Evolutionary conservation across 2,113 vertebrate species (phyloP).

Genomic region (Rhipidura dahli): DNA sequence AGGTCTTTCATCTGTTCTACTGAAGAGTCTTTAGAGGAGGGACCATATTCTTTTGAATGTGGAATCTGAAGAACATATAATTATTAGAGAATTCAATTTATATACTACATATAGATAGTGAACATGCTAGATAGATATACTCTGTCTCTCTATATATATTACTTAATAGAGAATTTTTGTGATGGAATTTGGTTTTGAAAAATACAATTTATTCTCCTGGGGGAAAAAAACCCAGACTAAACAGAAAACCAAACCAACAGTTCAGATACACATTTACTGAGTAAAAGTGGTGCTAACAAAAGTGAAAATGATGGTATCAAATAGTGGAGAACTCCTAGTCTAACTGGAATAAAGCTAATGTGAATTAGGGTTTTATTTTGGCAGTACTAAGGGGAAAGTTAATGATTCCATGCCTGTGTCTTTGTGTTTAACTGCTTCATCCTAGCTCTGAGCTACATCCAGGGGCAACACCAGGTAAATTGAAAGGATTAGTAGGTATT

Average conservation of each 20-base stretch:
- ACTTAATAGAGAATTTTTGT: not conserved
- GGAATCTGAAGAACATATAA: not conserved
- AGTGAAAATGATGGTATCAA: not conserved
- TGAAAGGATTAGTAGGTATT: not conserved
- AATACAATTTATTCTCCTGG: not conserved
- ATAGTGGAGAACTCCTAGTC: not conserved
- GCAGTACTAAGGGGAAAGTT: not conserved
- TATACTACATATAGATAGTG: not conserved
- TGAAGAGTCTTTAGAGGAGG: not conserved
- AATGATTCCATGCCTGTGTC: not conserved
- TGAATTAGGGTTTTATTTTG: not conserved
- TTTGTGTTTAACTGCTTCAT: not conserved
- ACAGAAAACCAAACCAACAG: not conserved
- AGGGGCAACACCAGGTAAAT: not conserved
- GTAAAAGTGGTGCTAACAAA: not conserved
- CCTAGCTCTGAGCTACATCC: not conserved
- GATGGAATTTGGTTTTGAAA: not conserved
- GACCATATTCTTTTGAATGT: not conserved
- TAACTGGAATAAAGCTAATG: not conserved
- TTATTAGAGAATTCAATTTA: not conserved
- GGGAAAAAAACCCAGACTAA: rapidly evolving
- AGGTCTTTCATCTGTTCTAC: not conserved
- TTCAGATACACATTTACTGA: not conserved
- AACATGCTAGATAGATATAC: not conserved
- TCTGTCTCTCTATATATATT: not conserved